Evolutionary conservation across 2,113 vertebrate species (phyloP).

Genomic region (Catharus fuscescens): DNA sequence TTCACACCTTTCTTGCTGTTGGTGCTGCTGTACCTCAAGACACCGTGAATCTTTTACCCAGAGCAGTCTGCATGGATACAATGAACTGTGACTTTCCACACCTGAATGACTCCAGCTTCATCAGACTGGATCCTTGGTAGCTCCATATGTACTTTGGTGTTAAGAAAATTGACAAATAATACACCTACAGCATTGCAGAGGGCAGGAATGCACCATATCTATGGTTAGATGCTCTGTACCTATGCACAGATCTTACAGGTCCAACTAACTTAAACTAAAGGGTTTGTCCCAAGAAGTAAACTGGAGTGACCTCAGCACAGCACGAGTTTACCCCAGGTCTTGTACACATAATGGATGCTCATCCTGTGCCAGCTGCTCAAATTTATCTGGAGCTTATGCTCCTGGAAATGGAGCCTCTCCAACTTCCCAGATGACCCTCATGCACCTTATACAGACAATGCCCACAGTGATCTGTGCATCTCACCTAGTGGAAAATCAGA

Average conservation of each 20-base stretch:
- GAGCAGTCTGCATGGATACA: neutral
- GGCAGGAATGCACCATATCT: rapidly evolving
- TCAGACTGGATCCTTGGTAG: neutral
- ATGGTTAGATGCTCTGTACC: neutral
- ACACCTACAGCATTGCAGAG: neutral
- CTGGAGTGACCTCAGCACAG: neutral
- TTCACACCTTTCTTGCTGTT: neutral
- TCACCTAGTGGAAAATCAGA: neutral
- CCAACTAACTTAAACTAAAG: neutral
- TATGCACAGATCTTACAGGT: neutral
- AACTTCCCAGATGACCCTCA: neutral
- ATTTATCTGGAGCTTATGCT: neutral
- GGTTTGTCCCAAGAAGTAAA: neutral
- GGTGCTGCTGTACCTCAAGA: neutral
- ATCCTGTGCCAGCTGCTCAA: neutral
- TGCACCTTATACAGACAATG: neutral
- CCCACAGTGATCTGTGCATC: rapidly evolving
- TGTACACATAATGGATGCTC: rapidly evolving
- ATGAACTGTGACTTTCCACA: neutral
- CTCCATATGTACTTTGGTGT: neutral
- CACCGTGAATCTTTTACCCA: neutral
- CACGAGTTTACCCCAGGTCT: rapidly evolving
- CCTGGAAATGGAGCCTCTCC: neutral
- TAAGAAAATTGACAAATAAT: neutral
- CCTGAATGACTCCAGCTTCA: neutral